A percentile compares a stretch with the other conserved stretches of the same genome.
These are phyloP conservation scores for Sparidentex hasta DNA, from an alignment of 2,797 vertebrate genomes.

Conservation along the genomic window DNA sequence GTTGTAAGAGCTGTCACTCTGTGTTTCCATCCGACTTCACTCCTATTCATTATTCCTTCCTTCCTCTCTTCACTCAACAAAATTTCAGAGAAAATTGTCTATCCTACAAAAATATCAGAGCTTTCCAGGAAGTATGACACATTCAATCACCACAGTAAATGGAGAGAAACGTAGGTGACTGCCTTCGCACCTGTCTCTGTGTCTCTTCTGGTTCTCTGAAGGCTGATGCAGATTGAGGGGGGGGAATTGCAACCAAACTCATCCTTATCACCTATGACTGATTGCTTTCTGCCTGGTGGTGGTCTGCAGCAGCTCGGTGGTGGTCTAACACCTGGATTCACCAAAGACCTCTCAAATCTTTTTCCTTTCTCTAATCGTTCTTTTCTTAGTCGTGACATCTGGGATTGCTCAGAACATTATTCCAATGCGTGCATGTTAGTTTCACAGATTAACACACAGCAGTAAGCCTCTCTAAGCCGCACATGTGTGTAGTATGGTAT, in stretches of 20 bases:
- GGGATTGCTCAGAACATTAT: conserved; percentile 30
- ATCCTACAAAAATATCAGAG: conserved; percentile 30
- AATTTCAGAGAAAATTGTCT: conserved; percentile 39
- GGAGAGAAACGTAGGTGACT: conserved; percentile 24
- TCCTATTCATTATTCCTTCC: conserved; percentile 48
- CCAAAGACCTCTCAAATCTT: conserved; percentile 35
- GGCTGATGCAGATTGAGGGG: conserved; percentile 24
- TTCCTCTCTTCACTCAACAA: conserved; percentile 18
- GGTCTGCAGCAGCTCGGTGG: conserved; percentile 32
- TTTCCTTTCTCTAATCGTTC: background rate
- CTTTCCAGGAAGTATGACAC: conserved; percentile 42
- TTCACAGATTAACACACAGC: conserved; percentile 27
- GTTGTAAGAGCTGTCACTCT: conserved; percentile 40
- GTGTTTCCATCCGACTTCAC: conserved; percentile 28
- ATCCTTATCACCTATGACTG: conserved; percentile 40
- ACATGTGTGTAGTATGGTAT: conserved; percentile 1
- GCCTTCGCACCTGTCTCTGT: conserved; percentile 41
- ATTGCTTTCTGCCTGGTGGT: conserved; percentile 48
- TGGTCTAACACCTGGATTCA: conserved; percentile 13
- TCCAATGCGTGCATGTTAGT: conserved; percentile 14
- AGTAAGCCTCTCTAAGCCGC: background rate
- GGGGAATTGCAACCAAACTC: conserved; percentile 17
- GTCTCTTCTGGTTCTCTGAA: conserved; percentile 25
- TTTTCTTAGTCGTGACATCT: conserved; percentile 35
- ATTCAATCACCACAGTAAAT: conserved; percentile 47